Evolutionary conservation across 1,140 invertebrate species (phyloP), one percentile per base, ranked within the genome.

Genomic region (Diabrotica undecimpunctata): DNA sequence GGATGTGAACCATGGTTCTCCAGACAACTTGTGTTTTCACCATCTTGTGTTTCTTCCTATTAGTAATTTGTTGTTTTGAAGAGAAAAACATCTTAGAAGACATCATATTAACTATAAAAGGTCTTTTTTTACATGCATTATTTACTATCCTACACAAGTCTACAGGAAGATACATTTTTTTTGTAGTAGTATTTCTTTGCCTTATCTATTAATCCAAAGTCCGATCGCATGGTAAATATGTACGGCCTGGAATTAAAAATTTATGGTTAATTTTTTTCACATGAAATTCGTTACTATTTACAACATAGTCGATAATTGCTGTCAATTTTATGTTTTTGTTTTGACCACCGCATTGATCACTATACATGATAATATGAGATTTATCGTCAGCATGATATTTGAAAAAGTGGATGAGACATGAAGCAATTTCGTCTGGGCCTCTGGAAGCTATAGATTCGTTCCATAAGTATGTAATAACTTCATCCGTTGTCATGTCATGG

Each of bases 351-450:
- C 25, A 25, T 25, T 25, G 25, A 25, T 25, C 25, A 25, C 59
- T 65, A 66, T 70, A 68, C 66, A 70, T 68, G 14, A 70, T 66
- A 14, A 64, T 6, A 11, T 41, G 36, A 61, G 54, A 64, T 25
- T 25, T 61, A 11, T 25, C 25, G 1, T 4, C 25, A 25, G 25
- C 25, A 25, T 25, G 12, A 55, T 39, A 14, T 61, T 67, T 67
- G 2, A 70, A 36, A 61, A 41, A 68, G 39, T 66, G 51, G 9
- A 64, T 60, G 13, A 65, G 56, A 52, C 66, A 71, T 9, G 69
- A 69, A 13, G 62, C 70, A 52, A 66, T 62, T 69, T 69, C 70
- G 52, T 64, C 64, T 6, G 61, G 53, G 52, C 65, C 70, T 55
- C 67, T 14, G 46, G 70, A 71, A 14, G 67, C 61, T 25, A 64